Evolutionary conservation across 2,797 vertebrate species (phyloP).

Genomic region (Urophycis tenuis): DNA sequence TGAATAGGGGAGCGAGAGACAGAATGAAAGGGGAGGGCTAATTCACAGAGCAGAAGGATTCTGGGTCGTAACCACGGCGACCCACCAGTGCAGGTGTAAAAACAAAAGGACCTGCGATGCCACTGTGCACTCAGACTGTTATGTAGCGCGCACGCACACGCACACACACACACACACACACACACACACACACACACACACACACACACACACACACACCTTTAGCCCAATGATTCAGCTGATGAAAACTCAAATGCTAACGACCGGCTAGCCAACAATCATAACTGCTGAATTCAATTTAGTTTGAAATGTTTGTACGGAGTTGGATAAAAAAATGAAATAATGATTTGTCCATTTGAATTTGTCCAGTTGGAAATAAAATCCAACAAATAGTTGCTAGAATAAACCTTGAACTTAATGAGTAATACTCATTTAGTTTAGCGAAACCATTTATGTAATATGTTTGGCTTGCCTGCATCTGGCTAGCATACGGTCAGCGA

Average conservation of each 20-base stretch:
- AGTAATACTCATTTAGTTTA: background rate
- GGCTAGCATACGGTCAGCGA: background rate
- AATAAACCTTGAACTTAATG: background rate
- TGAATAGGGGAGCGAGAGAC: background rate
- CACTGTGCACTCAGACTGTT: constrained; percentile 18
- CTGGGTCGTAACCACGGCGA: constrained; percentile 23
- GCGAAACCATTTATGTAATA: too few species aligned
- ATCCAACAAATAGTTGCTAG: background rate
- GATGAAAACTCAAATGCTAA: background rate
- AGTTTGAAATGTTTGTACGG: too few species aligned
- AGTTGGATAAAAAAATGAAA: background rate
- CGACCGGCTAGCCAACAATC: background rate
- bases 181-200: background rate
- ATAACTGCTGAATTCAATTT: background rate
- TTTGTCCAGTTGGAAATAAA: background rate
- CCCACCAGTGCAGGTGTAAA: constrained; percentile 59
- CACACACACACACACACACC: background rate
- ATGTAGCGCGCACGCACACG: background rate
- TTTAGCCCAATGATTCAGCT: background rate
- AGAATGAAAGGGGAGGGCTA: constrained; percentile 54
- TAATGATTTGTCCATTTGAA: background rate
- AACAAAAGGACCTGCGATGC: constrained; percentile 20
- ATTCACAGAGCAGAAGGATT: constrained; percentile 42
- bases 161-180: too few species aligned
- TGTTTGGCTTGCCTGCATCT: background rate